Conservation (phyloP, 2,888 invertebrate genomes). For the Scaptomyza polygonia region DNA sequence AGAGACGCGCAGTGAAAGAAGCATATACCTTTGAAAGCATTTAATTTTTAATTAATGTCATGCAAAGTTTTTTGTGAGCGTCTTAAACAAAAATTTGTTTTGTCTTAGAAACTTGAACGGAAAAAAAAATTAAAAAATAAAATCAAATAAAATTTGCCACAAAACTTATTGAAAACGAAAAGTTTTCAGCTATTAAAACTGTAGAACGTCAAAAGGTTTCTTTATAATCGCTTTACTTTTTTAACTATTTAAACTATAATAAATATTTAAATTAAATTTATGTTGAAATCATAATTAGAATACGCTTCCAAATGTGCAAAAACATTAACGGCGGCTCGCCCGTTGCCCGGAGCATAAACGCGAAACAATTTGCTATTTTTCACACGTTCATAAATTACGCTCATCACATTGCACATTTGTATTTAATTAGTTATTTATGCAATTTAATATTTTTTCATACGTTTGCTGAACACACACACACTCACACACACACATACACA, state of each 20-base stretch:
- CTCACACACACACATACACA: neutral
- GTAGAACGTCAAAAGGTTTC: neutral
- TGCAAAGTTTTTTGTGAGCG: slow-evolving; percentile 43
- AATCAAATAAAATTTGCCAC: too few relatives aligned
- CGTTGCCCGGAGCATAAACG: slow-evolving; percentile 13
- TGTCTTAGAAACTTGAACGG: slow-evolving; percentile 46
- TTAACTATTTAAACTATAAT: slow-evolving; percentile 7
- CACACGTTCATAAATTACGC: slow-evolving; percentile 73
- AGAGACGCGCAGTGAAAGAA: slow-evolving; percentile 24
- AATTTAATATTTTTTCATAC: slow-evolving; percentile 56
- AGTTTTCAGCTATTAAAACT: slow-evolving; percentile 32
- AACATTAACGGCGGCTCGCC: slow-evolving; percentile 4
- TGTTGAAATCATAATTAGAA: slow-evolving; percentile 18
- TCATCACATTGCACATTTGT: slow-evolving; percentile 72
- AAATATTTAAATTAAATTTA: neutral
- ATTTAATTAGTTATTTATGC: slow-evolving; percentile 78
- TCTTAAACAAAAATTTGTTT: slow-evolving; percentile 49
- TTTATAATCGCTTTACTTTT: slow-evolving; percentile 6
- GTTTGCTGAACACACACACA: slow-evolving; percentile 5
- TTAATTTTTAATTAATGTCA: slow-evolving; percentile 66
- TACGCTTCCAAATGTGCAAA: slow-evolving; percentile 12
- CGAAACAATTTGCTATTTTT: slow-evolving; percentile 57
- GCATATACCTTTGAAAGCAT: slow-evolving; percentile 37
- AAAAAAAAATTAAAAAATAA: too few relatives aligned
- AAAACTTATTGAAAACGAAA: slow-evolving; percentile 48